Percentiles rank a stretch among this genome's conserved stretches.
phyloP scores from a whole-genome alignment of 1,140 invertebrate genomes.

The Euura lappo region DNA sequence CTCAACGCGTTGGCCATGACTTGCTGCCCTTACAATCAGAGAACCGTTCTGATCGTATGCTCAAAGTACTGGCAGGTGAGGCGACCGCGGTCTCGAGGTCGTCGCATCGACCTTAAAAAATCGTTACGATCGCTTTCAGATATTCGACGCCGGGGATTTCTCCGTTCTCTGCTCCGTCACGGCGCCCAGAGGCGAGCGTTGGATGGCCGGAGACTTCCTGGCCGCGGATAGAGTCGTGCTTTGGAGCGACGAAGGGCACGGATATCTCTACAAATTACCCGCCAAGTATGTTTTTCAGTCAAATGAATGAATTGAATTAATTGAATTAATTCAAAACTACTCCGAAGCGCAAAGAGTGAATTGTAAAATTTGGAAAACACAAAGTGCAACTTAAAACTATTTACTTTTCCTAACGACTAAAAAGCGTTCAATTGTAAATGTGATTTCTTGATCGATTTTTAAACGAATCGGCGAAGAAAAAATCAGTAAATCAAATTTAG shows the following conservation, averaged over 20 bases:
- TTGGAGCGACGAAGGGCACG: conserved; percentile 93
- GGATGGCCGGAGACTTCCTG: conserved; percentile 95
- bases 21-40: conserved; percentile 94
- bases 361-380: no score
- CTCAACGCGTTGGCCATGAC: conserved; percentile 91
- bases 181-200: conserved; percentile 83
- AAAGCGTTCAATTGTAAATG: no score
- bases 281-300: conserved; percentile 78
- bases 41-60: conserved; percentile 95
- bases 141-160: conserved; percentile 91
- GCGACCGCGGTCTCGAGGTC: background rate
- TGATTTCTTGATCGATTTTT: no score
- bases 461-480: no score
- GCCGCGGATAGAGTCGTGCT: conserved; percentile 88
- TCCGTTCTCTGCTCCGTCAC: conserved; percentile 89
- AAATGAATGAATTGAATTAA: no score
- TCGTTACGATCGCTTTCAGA: conserved; percentile 62
- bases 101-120: conserved; percentile 14
- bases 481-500: no score
- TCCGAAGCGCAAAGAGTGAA: no score
- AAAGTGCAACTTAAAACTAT: no score
- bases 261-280: conserved; percentile 93
- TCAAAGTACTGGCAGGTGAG: conserved; percentile 96
- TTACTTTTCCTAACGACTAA: no score
- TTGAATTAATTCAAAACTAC: no score